Evolutionary conservation across 2,888 invertebrate species (phyloP).

Genomic region (Sarcophaga rosellei): DNA sequence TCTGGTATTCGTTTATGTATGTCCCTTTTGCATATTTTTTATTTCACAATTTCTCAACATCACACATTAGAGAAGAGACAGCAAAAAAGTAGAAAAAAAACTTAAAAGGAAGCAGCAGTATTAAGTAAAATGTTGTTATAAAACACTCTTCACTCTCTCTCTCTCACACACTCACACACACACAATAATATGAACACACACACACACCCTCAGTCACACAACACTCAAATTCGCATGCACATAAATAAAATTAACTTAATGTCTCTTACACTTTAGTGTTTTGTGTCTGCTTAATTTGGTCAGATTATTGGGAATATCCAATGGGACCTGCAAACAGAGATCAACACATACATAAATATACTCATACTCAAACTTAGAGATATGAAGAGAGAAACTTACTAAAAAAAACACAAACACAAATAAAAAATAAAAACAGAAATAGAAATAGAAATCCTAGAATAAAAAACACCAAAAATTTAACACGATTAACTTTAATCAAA

Average conservation of each 20-base stretch:
- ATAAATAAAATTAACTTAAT: slow-evolving; percentile 78
- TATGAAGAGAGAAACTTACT: neutral
- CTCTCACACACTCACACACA: slow-evolving; percentile 25
- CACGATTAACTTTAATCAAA: slow-evolving; percentile 30
- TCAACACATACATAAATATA: neutral
- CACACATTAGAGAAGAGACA: slow-evolving; percentile 18
- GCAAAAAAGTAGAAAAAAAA: slow-evolving; percentile 10
- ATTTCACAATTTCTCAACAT: slow-evolving; percentile 46
- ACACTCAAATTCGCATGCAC: slow-evolving; percentile 62
- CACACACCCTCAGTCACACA: neutral
- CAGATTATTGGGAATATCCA: slow-evolving; percentile 79
- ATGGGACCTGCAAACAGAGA: slow-evolving; percentile 71
- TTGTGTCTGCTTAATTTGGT: slow-evolving; percentile 78
- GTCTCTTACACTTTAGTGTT: slow-evolving; percentile 80
- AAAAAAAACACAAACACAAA: too few species aligned
- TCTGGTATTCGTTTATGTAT: slow-evolving; percentile 48
- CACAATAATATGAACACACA: neutral
- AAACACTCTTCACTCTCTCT: slow-evolving; percentile 30
- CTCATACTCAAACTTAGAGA: neutral
- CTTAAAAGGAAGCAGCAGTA: neutral
- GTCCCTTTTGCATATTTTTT: slow-evolving; percentile 67
- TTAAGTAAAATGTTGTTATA: slow-evolving; percentile 29
- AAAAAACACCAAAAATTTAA: neutral
- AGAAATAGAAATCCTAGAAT: slow-evolving; percentile 3
- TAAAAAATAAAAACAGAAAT: neutral